phyloP scores from a whole-genome alignment of 2,113 vertebrate species.

The Onychorhynchus coronatus region DNA sequence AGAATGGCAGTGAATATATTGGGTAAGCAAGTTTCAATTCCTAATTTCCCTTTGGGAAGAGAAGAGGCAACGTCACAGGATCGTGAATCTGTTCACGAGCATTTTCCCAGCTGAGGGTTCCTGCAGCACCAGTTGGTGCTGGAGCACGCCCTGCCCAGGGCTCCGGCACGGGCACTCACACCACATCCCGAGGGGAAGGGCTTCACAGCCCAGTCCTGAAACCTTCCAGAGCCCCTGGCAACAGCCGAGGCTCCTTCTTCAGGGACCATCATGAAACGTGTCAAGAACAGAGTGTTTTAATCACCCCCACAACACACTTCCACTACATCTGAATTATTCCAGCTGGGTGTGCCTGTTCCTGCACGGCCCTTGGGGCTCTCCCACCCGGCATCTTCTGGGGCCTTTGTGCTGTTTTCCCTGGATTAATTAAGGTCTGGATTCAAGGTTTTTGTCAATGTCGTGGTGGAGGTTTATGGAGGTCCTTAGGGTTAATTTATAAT shows the following conservation, averaged over 20 bases:
- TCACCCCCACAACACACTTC: neutral
- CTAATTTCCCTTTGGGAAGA: neutral
- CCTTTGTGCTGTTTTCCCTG: neutral
- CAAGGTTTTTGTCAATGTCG: constrained; percentile 4
- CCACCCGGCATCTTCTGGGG: neutral
- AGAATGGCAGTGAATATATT: neutral
- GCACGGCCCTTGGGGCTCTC: neutral
- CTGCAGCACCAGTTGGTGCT: neutral
- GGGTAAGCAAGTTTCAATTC: neutral
- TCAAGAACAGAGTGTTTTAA: neutral
- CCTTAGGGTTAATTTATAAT: constrained; percentile 45
- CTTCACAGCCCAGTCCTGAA: neutral
- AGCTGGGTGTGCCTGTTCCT: neutral
- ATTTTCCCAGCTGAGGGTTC: neutral
- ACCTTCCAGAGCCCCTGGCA: neutral
- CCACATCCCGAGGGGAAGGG: neutral
- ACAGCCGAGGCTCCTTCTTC: neutral
- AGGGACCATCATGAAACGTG: neutral
- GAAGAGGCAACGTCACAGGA: neutral
- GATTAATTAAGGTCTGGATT: constrained; percentile 16
- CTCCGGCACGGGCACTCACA: neutral
- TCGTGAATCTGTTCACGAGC: neutral
- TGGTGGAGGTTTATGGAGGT: constrained; percentile 1
- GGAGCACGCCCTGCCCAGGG: neutral
- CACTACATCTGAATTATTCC: neutral